Evolutionary conservation across 2,888 invertebrate species (phyloP), one percentile per base, ranked within the genome.

Genomic region (Schizotus pectinicornis): DNA sequence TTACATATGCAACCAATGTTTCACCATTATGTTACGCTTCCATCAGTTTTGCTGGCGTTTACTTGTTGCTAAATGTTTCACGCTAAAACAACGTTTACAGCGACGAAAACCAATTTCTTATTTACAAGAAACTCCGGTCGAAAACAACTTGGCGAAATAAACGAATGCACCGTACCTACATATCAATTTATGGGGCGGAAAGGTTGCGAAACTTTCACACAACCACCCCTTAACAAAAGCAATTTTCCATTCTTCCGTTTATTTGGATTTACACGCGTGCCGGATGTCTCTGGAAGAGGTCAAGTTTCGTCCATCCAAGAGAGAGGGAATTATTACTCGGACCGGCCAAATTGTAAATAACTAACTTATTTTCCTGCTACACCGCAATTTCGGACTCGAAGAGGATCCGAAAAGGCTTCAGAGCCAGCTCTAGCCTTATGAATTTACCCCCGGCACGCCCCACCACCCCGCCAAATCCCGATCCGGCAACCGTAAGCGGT

Each of bases 1-100:
- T 54, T 54, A 47, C 13, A 49, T 48, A 48, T 55, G 55, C 49
- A 55, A 42, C 55, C 55, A 55, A 55, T 37, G 34, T 55, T 43
- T 11, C 43, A 43, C 32, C 22, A 43, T 43, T 31, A 43, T 32
- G 12, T 30, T 45, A 39, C 54, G 47, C 41, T 37, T 54, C 30
- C 54, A 47, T 39, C 37, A 38, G 22, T 14, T n/a, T n/a, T 33
- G 32, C 7, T 32, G 33, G 30, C n/a, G 33, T 41, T 9, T 37
- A 55, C 49, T 49, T 41, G 47, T 54, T 46, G 53, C 53, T 39
- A 33, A 39, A 51, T 51, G 42, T 51, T 51, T 43, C 43, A 51
- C 35, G 11, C 22, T 36, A 13, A n/a, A 36, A 30, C 35, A 35
- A 35, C 11, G 11, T 9, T 43, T 8, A 32, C 8, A 9, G 43